phyloP scores from a whole-genome alignment of 2,797 vertebrate genomes.

The Sebastes hopkinsi region DNA sequence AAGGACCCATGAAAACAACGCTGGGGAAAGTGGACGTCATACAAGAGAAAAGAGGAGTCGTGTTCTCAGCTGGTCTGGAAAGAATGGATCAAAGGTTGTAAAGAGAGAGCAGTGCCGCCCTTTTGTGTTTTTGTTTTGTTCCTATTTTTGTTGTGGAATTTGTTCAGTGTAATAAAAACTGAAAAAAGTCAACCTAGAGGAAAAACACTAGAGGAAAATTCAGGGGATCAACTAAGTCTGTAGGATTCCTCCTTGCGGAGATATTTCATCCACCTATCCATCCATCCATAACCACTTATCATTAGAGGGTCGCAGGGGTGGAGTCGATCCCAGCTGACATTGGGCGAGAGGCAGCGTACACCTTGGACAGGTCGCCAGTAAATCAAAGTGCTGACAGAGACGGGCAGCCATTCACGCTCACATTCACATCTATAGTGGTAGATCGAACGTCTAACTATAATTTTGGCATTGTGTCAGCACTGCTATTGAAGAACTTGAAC shows the following conservation, averaged over 20 bases:
- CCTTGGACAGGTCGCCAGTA: background rate
- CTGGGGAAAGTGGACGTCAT: too few relatives aligned
- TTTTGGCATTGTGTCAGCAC: background rate
- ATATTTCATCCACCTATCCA: background rate
- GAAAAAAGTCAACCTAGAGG: too few relatives aligned
- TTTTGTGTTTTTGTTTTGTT: too few relatives aligned
- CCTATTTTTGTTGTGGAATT: too few relatives aligned
- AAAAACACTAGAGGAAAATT: too few relatives aligned
- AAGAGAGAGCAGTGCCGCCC: too few relatives aligned
- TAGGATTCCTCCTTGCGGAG: background rate
- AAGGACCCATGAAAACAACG: too few relatives aligned
- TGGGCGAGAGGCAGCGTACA: background rate
- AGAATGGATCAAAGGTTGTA: too few relatives aligned
- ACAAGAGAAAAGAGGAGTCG: too few relatives aligned
- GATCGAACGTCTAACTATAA: background rate
- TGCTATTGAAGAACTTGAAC: background rate
- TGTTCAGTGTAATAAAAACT: too few relatives aligned
- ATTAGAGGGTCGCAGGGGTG: background rate
- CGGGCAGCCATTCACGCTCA: background rate
- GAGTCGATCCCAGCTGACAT: background rate
- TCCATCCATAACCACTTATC: background rate
- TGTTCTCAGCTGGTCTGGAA: too few relatives aligned
- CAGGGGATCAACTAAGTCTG: background rate
- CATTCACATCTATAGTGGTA: background rate
- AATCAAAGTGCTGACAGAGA: background rate